Evolutionary conservation across 2,797 vertebrate species (phyloP).

Genomic region (Orientallactaga sibirica): DNA sequence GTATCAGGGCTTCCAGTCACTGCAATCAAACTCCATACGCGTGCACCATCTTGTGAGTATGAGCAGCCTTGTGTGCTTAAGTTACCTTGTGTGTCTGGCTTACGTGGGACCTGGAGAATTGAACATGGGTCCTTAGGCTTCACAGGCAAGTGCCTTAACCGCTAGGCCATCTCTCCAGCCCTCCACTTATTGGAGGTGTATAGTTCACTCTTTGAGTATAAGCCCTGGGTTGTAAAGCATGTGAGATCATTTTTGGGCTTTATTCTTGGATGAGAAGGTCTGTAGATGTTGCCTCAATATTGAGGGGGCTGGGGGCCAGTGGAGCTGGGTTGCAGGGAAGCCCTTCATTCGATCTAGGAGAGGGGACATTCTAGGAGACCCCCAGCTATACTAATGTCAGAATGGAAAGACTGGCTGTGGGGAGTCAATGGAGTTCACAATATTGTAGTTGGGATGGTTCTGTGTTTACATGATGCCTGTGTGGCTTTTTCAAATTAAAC

Average conservation of each 20-base stretch:
- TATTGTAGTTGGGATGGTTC: background rate
- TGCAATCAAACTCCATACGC: too few species aligned
- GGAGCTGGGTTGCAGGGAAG: background rate
- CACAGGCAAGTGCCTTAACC: too few species aligned
- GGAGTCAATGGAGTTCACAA: background rate
- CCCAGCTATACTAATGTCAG: background rate
- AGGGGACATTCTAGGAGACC: background rate
- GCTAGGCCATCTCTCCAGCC: too few species aligned
- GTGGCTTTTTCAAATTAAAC: constrained; percentile 1
- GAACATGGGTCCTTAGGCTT: too few species aligned
- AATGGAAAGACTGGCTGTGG: background rate
- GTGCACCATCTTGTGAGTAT: too few species aligned
- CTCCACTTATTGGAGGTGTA: background rate
- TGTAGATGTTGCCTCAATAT: too few species aligned
- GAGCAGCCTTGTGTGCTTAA: too few species aligned
- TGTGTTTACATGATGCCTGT: background rate
- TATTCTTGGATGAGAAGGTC: background rate
- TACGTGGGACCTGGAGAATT: too few species aligned
- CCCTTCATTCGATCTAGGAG: background rate
- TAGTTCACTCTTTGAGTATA: background rate
- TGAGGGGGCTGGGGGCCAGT: rapidly evolving
- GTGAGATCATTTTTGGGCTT: background rate
- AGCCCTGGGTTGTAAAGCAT: background rate
- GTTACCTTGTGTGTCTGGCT: too few species aligned
- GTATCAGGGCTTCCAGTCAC: too few species aligned